Base-by-base conservation (phyloP, 1,140 invertebrate genomes). In the Drosophila malerkotliana region DNA sequence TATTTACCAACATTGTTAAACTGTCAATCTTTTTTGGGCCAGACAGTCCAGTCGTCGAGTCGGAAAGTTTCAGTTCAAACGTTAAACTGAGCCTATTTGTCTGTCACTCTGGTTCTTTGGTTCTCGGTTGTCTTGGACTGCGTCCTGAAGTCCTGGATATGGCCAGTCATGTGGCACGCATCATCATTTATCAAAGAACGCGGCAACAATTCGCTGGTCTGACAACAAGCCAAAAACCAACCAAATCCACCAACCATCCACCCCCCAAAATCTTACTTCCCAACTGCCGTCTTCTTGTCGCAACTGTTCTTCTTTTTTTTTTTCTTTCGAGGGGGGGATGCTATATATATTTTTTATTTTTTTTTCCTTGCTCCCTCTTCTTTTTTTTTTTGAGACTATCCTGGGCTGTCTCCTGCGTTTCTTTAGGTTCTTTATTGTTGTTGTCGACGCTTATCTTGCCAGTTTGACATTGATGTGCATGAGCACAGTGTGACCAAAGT, bases 151-250 rank as follows among this genome's bases (percentile, higher is more conserved):
- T 32, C 26, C 56, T 62, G 18, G 77, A 73, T 84, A 69, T 61
- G 80, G 63, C 77, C 52, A 84, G 81, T 84, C 81, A 84, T 84
- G 81, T 84, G 76, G 77, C 75, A 72, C 81, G 77, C 81, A 84
- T 84, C 80, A 84, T 84, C 81, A 84, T 84, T 84, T 79, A 84
- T 84, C 81, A 84, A 84, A 51, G 12, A 48, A 8, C 63, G 34
- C 58, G 63, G 58, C 63, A 39, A 62, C 58, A 62, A 66, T 44
- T 66, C 47, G 63, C 63, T 48, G 63, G 45, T 68, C 72, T 55
- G 72, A 68, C 72, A 83, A 83, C 44, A 74, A 72, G 71, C 53
- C 53, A 58, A 75, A 57, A 79, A 76, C 59, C 62, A 44, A 44
- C n/a, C 41, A 18, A 41, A 28, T 59, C 56, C 21, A 45, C 14